phyloP scores from a whole-genome alignment of 2,888 invertebrate genomes.

The Brenthis daphne region DNA sequence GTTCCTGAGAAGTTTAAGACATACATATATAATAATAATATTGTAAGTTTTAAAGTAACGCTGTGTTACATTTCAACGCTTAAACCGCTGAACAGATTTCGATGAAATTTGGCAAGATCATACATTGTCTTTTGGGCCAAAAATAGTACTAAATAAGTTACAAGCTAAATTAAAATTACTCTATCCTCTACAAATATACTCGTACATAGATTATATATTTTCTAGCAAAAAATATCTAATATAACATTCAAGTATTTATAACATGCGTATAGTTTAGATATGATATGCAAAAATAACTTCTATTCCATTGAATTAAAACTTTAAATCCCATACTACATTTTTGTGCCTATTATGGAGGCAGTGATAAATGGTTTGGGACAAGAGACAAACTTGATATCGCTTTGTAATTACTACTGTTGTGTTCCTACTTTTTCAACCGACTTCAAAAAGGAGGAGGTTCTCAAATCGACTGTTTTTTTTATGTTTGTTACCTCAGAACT shows the following conservation, averaged over 20 bases:
- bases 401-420: constrained; percentile 30
- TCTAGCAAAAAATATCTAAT: constrained; percentile 7
- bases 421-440: constrained; percentile 38
- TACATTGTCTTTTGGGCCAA: not conserved
- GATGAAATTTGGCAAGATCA: not conserved
- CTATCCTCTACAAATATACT: not conserved
- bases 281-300: constrained; percentile 3
- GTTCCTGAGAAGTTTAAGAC: too few relatives aligned
- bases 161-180: not conserved
- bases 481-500: too few relatives aligned
- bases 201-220: not conserved
- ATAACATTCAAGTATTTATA: constrained; percentile 12
- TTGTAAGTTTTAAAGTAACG: too few relatives aligned
- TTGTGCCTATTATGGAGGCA: constrained; percentile 43
- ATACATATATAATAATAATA: too few relatives aligned
- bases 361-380: constrained; percentile 60
- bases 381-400: constrained; percentile 66
- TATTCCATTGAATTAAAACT: constrained; percentile 22
- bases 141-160: not conserved
- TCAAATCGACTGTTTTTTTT: too few relatives aligned
- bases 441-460: too few relatives aligned
- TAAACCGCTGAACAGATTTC: not conserved
- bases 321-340: constrained; percentile 26
- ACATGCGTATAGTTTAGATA: constrained; percentile 2
- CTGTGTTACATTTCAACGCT: not conserved